Base-by-base conservation (phyloP, 2,888 invertebrate species). In the Ametastegia equiseti region DNA sequence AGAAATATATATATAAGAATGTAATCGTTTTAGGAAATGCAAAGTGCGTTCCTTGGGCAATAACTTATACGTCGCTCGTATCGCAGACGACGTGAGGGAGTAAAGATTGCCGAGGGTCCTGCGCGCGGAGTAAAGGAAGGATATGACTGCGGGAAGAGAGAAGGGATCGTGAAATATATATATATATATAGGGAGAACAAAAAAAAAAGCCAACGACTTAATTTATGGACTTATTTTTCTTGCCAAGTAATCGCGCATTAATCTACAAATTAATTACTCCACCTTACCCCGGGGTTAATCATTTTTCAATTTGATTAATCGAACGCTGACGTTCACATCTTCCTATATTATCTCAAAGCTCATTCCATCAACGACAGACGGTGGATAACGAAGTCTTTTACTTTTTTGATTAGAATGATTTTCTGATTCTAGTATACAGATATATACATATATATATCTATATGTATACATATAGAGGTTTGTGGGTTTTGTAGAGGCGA, bases 201-300 rank as follows among this genome's bases (percentile, higher is more conserved):
- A 63, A 60, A 79, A 50, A 42, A 60, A 79, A 50, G 57, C 50
- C 80, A 69, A 69, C 82, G 85, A 83, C 85, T 88, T 88, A 88
- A 88, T 88, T 88, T 88, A 88, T 88, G 86, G 85, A 86, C 88
- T 87, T 88, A 87, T 88, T 88, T 88, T 88, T 87, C 87, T 84
- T 83, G 83, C 85, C 87, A 83, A 86, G 86, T 84, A 85, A 84
- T 84, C 85, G 86, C 87, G 86, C 87, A 88, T 88, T 86, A 87
- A 88, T 85, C 86, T 88, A 83, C 84, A 81, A 85, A 87, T 86
- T 88, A 88, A 88, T 88, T 87, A 86, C 86, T 87, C 83, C 82
- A 82, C 84, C 84, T 85, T 84, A 84, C n/a, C 83, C 82, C 81
- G 79, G 82, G 83, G 60, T 82, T 80, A 63, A 81, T 36, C 67